These are phyloP conservation scores for Aplodontia rufa DNA, from an alignment of 2,113 vertebrate genomes.

Conservation along the genomic window DNA sequence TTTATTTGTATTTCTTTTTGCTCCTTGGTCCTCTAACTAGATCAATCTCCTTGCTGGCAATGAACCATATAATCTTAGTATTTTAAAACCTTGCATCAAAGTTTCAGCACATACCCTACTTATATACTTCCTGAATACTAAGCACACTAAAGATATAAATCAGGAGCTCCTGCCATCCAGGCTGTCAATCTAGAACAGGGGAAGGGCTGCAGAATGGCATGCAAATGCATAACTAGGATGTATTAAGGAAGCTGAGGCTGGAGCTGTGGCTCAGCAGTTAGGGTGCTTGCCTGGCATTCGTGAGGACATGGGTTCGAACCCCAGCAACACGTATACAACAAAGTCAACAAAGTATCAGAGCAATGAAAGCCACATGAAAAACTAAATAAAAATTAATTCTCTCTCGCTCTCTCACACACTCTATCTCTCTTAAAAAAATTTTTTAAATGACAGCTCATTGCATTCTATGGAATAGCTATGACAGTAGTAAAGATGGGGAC, in stretches of 20 bases:
- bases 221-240: not conserved
- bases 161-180: not conserved
- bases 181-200: not conserved
- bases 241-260: not conserved
- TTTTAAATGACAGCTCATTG: no score
- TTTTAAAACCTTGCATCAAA: not conserved
- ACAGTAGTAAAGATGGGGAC: not conserved
- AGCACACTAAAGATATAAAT: not conserved
- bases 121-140: not conserved
- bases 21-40: not conserved
- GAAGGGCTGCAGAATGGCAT: not conserved
- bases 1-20: not conserved
- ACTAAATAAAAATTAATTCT: no score
- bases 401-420: no score
- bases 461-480: not conserved
- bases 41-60: not conserved
- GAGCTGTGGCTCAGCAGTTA: no score
- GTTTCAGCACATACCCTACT: not conserved
- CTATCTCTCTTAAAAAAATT: no score
- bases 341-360: no score
- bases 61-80: not conserved
- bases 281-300: no score
- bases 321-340: no score
- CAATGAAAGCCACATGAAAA: no score
- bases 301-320: no score